These are phyloP conservation scores for Sarcophaga variegata DNA, from an alignment of 2,888 invertebrate genomes.

Conservation along the genomic window DNA sequence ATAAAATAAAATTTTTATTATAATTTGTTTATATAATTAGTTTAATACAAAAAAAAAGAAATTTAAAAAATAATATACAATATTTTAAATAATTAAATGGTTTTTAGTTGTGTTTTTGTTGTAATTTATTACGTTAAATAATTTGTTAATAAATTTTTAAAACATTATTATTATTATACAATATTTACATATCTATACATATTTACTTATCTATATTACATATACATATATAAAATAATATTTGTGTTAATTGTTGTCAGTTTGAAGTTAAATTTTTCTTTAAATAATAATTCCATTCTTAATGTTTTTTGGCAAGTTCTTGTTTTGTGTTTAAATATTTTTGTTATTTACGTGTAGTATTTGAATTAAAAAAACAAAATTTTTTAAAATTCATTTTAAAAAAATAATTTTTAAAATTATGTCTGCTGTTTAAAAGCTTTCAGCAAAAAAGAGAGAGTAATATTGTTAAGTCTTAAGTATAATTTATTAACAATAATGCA, in stretches of 20 bases:
- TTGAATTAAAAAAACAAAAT: too few relatives aligned
- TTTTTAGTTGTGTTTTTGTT: conserved; percentile 55
- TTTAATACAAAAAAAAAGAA: conserved; percentile 4
- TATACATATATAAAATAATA: conserved; percentile 47
- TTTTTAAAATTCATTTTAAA: too few relatives aligned
- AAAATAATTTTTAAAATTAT: too few relatives aligned
- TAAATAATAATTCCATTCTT: conserved; percentile 12
- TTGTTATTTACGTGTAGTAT: too few relatives aligned
- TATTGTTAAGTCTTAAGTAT: too few relatives aligned
- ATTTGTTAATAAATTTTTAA: conserved; percentile 3
- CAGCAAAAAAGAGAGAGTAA: too few relatives aligned
- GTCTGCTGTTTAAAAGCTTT: too few relatives aligned
- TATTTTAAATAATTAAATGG: conserved; percentile 20
- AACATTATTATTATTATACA: background rate
- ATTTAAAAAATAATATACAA: background rate
- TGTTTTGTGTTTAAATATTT: background rate
- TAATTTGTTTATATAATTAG: conserved; percentile 12
- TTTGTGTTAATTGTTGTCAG: conserved; percentile 72
- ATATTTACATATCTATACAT: conserved; percentile 15
- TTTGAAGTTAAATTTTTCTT: conserved; percentile 70
- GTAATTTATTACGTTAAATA: conserved; percentile 13
- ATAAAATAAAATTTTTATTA: conserved; percentile 25
- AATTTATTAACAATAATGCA: too few relatives aligned
- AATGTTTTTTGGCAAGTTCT: background rate
- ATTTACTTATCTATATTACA: conserved; percentile 5